Conservation (phyloP, 2,113 vertebrate species). For the Hippocampus guttulatus region DNA sequence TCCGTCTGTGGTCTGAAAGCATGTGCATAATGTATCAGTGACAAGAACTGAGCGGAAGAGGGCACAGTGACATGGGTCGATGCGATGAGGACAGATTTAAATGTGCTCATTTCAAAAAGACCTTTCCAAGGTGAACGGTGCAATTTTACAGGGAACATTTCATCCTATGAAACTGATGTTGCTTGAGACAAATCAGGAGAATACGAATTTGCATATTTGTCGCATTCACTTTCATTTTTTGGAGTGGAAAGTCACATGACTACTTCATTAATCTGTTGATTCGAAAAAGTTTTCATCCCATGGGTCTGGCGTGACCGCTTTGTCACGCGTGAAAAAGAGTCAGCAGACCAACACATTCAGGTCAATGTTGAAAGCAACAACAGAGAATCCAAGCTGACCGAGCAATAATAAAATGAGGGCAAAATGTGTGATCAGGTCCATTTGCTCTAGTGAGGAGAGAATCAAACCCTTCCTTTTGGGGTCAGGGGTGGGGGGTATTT, state of each 20-base stretch:
- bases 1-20: constrained; percentile 21
- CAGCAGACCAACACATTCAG: constrained; percentile 20
- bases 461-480: constrained; percentile 41
- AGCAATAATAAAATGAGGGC: constrained; percentile 31
- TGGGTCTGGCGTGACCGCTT: constrained; percentile 16
- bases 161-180: background rate
- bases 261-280: background rate
- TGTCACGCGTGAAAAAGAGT: constrained; percentile 37
- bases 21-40: constrained; percentile 46
- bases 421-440: constrained; percentile 32
- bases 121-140: constrained; percentile 3
- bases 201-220: background rate
- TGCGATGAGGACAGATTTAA: constrained; percentile 15
- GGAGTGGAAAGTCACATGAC: background rate
- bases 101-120: constrained; percentile 1
- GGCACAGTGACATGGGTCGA: constrained; percentile 21
- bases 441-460: constrained; percentile 40
- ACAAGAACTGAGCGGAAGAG: constrained; percentile 15
- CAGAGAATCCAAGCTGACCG: constrained; percentile 36
- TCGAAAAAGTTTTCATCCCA: background rate
- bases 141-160: background rate
- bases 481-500: constrained; percentile 5
- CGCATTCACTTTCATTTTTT: background rate
- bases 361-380: constrained; percentile 15
- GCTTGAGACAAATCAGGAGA: background rate